These are phyloP conservation scores for Ophion ellenae DNA, from an alignment of 2,888 invertebrate genomes.

Conservation along the genomic window DNA sequence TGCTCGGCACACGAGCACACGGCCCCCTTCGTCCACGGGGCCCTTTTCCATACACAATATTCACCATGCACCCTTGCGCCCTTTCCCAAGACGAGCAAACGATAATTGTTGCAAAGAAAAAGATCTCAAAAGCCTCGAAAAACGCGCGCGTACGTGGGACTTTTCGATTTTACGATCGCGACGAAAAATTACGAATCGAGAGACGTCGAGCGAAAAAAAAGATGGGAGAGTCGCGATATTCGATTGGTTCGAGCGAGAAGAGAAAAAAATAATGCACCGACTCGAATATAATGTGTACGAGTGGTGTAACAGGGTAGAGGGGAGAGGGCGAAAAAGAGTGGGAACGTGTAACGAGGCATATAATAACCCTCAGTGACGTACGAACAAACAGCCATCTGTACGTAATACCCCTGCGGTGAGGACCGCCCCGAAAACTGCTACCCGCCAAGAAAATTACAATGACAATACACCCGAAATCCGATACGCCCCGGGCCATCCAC, in stretches of 20 bases:
- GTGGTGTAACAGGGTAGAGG: neutral
- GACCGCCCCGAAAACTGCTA: constrained; percentile 83
- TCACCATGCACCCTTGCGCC: neutral
- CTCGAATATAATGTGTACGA: constrained; percentile 1
- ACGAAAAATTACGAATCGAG: neutral
- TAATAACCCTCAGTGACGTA: constrained; percentile 82
- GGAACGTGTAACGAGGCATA: constrained; percentile 82
- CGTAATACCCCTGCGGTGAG: constrained; percentile 82
- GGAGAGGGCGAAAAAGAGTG: constrained; percentile 53
- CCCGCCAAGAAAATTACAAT: constrained; percentile 83
- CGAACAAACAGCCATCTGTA: constrained; percentile 84
- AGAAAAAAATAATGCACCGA: constrained; percentile 17
- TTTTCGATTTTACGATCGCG: neutral
- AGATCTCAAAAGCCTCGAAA: neutral
- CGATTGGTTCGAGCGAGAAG: neutral
- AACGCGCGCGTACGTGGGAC: neutral
- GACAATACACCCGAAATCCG: constrained; percentile 82
- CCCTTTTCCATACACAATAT: constrained; percentile 28
- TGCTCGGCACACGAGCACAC: constrained; percentile 32
- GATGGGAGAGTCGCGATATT: constrained; percentile 4
- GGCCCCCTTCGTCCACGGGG: neutral
- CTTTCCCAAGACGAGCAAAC: neutral
- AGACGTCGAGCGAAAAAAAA: neutral
- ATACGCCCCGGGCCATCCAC: constrained; percentile 82
- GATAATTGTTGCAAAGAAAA: neutral